Conservation (phyloP, 2,888 invertebrate species). For the Tinea trinotella region DNA sequence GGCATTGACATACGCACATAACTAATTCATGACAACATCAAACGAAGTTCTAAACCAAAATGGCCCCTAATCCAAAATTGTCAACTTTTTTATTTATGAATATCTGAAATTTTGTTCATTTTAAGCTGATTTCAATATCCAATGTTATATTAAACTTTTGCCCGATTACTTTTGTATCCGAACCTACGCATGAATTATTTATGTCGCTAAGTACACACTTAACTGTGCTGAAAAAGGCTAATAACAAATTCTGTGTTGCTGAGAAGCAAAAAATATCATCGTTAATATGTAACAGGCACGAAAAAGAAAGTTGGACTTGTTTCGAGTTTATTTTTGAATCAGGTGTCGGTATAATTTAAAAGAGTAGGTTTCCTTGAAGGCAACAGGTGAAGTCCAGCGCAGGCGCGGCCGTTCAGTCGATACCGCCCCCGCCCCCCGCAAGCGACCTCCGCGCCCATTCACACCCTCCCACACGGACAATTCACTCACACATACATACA, state of each 20-base stretch:
- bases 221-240: neutral
- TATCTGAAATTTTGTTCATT: neutral
- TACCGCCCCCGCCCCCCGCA: slow-evolving; percentile 36
- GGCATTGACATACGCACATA: too few species aligned
- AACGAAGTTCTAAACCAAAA: neutral
- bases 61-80: neutral
- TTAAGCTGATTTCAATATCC: slow-evolving; percentile 3
- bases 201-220: slow-evolving; percentile 2
- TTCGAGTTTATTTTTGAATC: slow-evolving; percentile 51
- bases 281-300: neutral
- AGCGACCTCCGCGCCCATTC: slow-evolving; percentile 46
- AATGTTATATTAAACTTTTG: slow-evolving; percentile 5
- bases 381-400: slow-evolving; percentile 65
- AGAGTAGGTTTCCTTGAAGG: slow-evolving; percentile 67
- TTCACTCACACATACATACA: neutral
- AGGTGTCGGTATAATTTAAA: slow-evolving; percentile 65
- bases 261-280: neutral
- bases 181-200: slow-evolving; percentile 4
- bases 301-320: slow-evolving; percentile 36
- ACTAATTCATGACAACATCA: neutral
- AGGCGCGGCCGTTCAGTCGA: slow-evolving; percentile 63
- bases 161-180: slow-evolving; percentile 1
- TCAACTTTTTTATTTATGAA: neutral
- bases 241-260: neutral
- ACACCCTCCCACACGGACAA: slow-evolving; percentile 33